Conservation (phyloP, 1,140 invertebrate genomes). For the Adelges cooleyi region DNA sequence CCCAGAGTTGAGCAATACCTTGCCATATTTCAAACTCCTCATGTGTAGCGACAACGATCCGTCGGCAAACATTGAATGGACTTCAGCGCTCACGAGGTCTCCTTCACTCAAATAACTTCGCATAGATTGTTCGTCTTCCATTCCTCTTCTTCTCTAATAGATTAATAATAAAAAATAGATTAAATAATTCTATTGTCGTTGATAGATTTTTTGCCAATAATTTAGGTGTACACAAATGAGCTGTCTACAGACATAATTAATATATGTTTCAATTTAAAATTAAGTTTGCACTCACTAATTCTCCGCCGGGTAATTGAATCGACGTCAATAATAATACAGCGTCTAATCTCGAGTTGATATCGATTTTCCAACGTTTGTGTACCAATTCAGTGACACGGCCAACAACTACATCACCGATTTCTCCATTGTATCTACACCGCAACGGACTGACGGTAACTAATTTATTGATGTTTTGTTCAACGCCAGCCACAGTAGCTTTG, state of each 20-base stretch:
- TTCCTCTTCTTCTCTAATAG: constrained; percentile 69
- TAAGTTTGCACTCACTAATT: constrained; percentile 54
- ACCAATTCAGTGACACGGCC: constrained; percentile 85
- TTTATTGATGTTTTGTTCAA: constrained; percentile 89
- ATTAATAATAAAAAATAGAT: constrained; percentile 24
- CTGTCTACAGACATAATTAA: no score
- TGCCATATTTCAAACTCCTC: constrained; percentile 93
- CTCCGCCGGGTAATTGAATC: constrained; percentile 93
- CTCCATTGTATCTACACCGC: constrained; percentile 81
- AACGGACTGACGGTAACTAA: constrained; percentile 80
- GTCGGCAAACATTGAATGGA: constrained; percentile 76
- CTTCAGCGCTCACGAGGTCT: constrained; percentile 94
- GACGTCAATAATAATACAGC: constrained; percentile 79
- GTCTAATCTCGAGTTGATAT: constrained; percentile 82
- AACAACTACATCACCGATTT: constrained; percentile 94
- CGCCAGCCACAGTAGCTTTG: constrained; percentile 84
- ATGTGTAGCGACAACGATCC: constrained; percentile 89
- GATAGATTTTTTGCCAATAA: no score
- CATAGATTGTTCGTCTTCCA: constrained; percentile 97
- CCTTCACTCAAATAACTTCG: constrained; percentile 87
- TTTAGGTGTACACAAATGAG: no score
- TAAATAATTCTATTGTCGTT: no score
- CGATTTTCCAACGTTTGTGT: constrained; percentile 89
- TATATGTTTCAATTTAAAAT: no score
- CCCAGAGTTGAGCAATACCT: no score